Evolutionary conservation across 2,888 invertebrate species (phyloP).

Genomic region (Hydroisotoma schaefferi): DNA sequence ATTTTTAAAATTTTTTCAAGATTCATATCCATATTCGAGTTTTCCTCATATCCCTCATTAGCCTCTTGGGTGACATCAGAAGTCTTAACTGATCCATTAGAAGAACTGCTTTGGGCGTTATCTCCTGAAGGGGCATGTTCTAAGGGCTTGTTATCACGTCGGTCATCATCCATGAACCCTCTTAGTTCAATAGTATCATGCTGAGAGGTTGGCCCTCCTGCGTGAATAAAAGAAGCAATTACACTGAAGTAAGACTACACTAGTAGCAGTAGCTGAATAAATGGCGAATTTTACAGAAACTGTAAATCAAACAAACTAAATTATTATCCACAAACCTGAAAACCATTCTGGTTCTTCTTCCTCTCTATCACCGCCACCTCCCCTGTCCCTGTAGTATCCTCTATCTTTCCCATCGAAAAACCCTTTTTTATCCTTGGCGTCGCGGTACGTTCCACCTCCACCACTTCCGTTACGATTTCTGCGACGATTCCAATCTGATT

Average conservation of each 20-base stretch:
- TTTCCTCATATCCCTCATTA: not conserved
- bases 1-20: slow-evolving; percentile 81
- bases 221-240: no score
- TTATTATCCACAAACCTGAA: slow-evolving; percentile 50
- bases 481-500: slow-evolving; percentile 58
- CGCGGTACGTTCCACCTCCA: not conserved
- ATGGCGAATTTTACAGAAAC: no score
- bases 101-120: not conserved
- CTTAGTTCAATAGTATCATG: slow-evolving; percentile 87
- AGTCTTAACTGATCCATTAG: not conserved
- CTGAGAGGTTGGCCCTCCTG: slow-evolving; percentile 81
- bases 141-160: not conserved
- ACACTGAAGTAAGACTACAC: no score
- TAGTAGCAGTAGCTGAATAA: no score
- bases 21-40: slow-evolving; percentile 54
- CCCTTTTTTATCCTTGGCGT: slow-evolving; percentile 1
- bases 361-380: no score
- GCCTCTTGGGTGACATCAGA: not conserved
- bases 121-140: not conserved
- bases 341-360: slow-evolving; percentile 88
- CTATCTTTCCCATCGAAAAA: slow-evolving; percentile 5
- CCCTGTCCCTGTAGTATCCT: slow-evolving; percentile 18
- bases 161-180: slow-evolving; percentile 73
- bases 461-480: slow-evolving; percentile 50
- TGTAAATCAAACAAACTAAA: not conserved